Evolutionary conservation across 2,113 vertebrate species (phyloP), one percentile per base, ranked within the genome.

Genomic region (Lepisosteus oculatus): DNA sequence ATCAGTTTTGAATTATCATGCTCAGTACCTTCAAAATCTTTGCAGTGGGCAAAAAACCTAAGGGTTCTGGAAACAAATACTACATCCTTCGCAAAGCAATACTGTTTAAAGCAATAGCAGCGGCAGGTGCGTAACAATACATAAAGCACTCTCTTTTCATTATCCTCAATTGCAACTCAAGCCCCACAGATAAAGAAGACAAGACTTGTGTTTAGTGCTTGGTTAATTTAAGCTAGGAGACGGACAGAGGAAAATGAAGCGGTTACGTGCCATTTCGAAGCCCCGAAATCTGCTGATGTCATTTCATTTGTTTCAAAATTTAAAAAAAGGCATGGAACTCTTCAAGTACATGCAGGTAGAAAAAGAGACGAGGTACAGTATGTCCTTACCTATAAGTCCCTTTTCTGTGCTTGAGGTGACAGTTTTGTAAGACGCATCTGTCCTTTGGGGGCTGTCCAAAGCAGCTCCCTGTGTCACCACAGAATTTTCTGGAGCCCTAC

Each of bases 321-420:
- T 5, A 55, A 45, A 59, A 55, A 54, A 67, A 41, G 9, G 55
- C 55, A 54, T 54, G 12, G 12, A 55, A 66, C 17, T 65, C 44
- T 78, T 17, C 79, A 83, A 65, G 72, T 70, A 17, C 43, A 51
- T 43, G 70, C 70, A 69, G 29, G 45, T 2, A 67, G 71, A 71
- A 69, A 77, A 76, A 72, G 5, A 59, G 12, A n/a, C 80, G 71
- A 70, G 43, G 29, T 0, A 1, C 54, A 13, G 72, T 59, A 41
- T 44, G 67, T 72, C 76, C 86, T 92, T 92, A 99, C 97, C 97
- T 92, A 98, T 98, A 68, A 99, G 95, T 79, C 97, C 96, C 84
- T 95, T 96, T 43, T 97, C 96, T 78, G 97, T 98, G 86, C 95
- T 98, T 0, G 97, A 99, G 54, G 95, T 98, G 80, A 99, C 89